phyloP scores from a whole-genome alignment of 2,888 invertebrate genomes.

The Lycia hirtaria region DNA sequence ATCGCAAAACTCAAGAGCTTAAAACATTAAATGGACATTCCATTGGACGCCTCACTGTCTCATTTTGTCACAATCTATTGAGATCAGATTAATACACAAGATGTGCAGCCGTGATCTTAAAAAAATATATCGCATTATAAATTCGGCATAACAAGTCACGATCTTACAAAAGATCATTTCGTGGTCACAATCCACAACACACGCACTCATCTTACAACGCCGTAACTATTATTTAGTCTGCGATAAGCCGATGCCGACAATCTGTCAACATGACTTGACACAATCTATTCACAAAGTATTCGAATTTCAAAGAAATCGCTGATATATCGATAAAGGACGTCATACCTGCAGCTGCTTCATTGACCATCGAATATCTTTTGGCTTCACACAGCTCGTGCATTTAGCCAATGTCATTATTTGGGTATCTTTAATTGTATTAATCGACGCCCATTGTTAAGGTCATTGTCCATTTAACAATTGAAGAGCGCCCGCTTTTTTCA shows the following conservation, averaged over 20 bases:
- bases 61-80: constrained; percentile 29
- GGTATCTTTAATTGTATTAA: constrained; percentile 55
- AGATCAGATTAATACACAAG: background rate
- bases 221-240: background rate
- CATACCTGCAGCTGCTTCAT: constrained; percentile 52
- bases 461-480: constrained; percentile 50
- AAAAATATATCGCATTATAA: constrained; percentile 15
- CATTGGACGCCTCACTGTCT: constrained; percentile 21
- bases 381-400: background rate
- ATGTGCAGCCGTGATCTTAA: background rate
- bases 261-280: constrained; percentile 48
- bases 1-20: background rate
- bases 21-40: background rate
- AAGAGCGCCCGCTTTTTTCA: constrained; percentile 17
- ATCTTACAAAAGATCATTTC: constrained; percentile 43
- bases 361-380: constrained; percentile 48
- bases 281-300: constrained; percentile 38
- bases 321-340: constrained; percentile 31
- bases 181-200: constrained; percentile 56
- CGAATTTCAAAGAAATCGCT: constrained; percentile 31
- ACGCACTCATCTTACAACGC: constrained; percentile 32
- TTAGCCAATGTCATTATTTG: constrained; percentile 1
- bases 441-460: constrained; percentile 41
- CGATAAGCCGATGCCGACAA: constrained; percentile 20
- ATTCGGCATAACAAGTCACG: constrained; percentile 34